phyloP scores from a whole-genome alignment of 2,888 invertebrate species.

The Eurytoma adleriae region DNA sequence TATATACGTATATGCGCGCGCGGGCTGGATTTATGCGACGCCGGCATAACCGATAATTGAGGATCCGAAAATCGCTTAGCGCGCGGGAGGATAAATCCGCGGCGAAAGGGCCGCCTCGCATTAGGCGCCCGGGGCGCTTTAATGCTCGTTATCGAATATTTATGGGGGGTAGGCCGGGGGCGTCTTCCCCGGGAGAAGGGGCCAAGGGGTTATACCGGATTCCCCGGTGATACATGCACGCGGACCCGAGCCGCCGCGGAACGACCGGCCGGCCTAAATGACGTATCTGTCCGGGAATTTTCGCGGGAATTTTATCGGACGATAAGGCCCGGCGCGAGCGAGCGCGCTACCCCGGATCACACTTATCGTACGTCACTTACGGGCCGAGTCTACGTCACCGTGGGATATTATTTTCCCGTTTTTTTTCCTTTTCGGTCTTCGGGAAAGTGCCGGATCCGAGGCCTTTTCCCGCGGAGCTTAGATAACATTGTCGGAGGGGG shows the following conservation, averaged over 20 bases:
- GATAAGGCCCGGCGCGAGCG: background rate
- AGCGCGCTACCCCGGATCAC: background rate
- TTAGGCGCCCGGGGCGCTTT: constrained; percentile 55
- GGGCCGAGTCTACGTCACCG: constrained; percentile 7
- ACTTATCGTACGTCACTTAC: constrained; percentile 40
- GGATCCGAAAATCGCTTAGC: constrained; percentile 56
- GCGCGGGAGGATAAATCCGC: constrained; percentile 43
- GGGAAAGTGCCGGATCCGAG: background rate
- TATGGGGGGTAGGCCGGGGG: constrained; percentile 45
- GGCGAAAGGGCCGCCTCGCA: constrained; percentile 39
- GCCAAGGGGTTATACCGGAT: background rate
- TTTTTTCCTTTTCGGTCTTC: background rate
- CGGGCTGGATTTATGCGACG: constrained; percentile 40
- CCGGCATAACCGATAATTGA: constrained; percentile 58
- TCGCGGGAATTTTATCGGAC: constrained; percentile 38
- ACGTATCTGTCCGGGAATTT: constrained; percentile 25
- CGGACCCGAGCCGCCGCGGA: background rate
- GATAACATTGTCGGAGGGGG: no score
- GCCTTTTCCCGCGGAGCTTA: background rate
- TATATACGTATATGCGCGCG: background rate
- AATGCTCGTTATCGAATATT: constrained; percentile 60
- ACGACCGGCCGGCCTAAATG: constrained; percentile 11
- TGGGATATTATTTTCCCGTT: background rate
- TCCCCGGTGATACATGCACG: constrained; percentile 40
- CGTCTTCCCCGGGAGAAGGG: background rate